A percentile compares a stretch with the other conserved stretches of the same genome.
Conservation (phyloP, 2,113 vertebrate species). For the Xyrauchen texanus region DNA sequence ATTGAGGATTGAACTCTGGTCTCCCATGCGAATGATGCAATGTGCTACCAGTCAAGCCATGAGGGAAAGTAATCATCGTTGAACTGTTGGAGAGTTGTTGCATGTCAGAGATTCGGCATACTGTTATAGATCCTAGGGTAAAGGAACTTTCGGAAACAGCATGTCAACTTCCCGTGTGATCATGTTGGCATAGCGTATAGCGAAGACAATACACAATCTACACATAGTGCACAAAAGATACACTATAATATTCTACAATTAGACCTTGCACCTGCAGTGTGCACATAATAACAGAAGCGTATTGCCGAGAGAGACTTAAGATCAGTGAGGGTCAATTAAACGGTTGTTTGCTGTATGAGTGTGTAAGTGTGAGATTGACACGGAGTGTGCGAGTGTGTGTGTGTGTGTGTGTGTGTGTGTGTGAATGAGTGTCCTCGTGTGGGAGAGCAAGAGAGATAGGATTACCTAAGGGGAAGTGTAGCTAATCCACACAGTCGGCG, state of each 20-base stretch:
- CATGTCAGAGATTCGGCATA: too few relatives aligned
- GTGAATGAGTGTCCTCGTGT: background rate
- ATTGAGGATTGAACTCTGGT: too few relatives aligned
- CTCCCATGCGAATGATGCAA: too few relatives aligned
- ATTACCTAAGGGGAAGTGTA: conserved; percentile 43
- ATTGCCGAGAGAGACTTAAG: conserved; percentile 31
- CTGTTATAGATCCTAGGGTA: too few relatives aligned
- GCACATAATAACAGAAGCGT: background rate
- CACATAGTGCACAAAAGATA: background rate
- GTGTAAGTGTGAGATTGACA: background rate
- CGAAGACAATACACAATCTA: too few relatives aligned
- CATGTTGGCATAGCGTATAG: too few relatives aligned
- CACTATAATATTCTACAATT: conserved; percentile 23
- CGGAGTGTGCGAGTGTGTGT: conserved; percentile 31
- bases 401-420: background rate
- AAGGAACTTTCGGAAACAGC: too few relatives aligned
- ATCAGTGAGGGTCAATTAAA: conserved; percentile 36
- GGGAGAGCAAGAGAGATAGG: conserved; percentile 32
- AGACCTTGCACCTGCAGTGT: conserved; percentile 12
- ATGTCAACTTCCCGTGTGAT: too few relatives aligned
- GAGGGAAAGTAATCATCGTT: too few relatives aligned
- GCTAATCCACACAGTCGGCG: conserved; percentile 48
- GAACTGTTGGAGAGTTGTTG: too few relatives aligned
- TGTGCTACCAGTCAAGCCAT: too few relatives aligned
- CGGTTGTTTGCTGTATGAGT: background rate